These are phyloP conservation scores for Umimayanthus kanabou DNA, from an alignment of 92 coral and sea anemone genomes.

Conservation along the genomic window DNA sequence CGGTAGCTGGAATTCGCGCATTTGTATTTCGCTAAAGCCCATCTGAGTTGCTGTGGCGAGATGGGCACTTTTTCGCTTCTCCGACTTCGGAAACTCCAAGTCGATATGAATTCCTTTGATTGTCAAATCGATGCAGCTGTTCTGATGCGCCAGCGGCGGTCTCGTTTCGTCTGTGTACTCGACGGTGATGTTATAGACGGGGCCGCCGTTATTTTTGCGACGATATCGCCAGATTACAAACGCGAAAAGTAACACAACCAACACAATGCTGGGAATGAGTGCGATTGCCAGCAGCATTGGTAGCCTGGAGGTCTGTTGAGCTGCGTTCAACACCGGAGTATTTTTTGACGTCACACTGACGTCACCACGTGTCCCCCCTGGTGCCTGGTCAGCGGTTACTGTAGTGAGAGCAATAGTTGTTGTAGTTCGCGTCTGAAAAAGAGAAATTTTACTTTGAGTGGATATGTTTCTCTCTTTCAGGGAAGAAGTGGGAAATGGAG, in stretches of 20 bases:
- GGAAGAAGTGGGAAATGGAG: too few relatives aligned
- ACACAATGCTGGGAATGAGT: constrained; percentile 58
- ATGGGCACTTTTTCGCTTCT: constrained; percentile 61
- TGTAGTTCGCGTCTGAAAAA: neutral
- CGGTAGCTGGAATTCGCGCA: constrained; percentile 70
- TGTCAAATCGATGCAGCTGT: constrained; percentile 76
- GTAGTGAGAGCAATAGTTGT: neutral
- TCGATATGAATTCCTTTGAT: constrained; percentile 84
- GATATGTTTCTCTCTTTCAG: neutral
- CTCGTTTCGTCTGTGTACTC: constrained; percentile 72
- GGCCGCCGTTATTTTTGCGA: constrained; percentile 59
- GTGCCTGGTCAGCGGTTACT: neutral
- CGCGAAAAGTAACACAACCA: constrained; percentile 54
- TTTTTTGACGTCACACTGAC: neutral
- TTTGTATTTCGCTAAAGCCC: constrained; percentile 57
- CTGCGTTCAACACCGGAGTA: constrained; percentile 8
- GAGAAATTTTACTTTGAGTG: neutral
- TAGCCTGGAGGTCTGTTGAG: neutral
- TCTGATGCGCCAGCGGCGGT: constrained; percentile 54
- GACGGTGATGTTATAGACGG: constrained; percentile 66
- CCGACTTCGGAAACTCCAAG: constrained; percentile 65
- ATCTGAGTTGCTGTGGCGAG: constrained; percentile 59
- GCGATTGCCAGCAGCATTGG: constrained; percentile 65
- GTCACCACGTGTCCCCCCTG: neutral
- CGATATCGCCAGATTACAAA: constrained; percentile 56